Base-by-base conservation (phyloP, 2,888 invertebrate genomes). In the Acholoe squamosa region DNA sequence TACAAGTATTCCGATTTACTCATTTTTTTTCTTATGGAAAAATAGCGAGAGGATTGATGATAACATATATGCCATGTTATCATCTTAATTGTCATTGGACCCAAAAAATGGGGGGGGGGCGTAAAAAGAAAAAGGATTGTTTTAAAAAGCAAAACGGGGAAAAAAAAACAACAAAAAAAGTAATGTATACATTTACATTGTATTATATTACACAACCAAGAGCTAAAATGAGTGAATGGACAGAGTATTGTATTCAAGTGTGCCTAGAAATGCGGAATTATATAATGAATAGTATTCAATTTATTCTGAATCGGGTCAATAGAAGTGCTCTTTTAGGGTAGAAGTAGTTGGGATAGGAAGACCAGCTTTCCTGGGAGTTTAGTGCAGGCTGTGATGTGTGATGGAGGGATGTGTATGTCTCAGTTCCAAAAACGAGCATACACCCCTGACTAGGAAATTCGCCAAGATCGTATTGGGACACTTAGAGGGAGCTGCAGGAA, bases 1-100 rank as follows among this genome's bases (percentile, higher is more conserved):
- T 80, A 43, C 80, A 80, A 80, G 16, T 43, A 80, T 80, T 28
- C 34, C 33, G 80, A 16, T 80, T 34, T 80, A 33, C 80, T 12
- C 34, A 80, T 76, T 76, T 76, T 76, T 76, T 76, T 43, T 43
- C 43, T 43, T 43, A 43, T 43, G n/a, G n/a, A n/a, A n/a, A 54
- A 54, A 54, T 19, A 19, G 19, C 54, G 54, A 14, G 19, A 54
- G 19, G 19, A 54, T 10, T 54, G 54, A 54, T 19, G 10, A 10
- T 19, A 54, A 10, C 54, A 54, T 19, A 54, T 10, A 19, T 54
- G 12, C 10, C 12, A 54, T 10, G 54, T 14, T 19, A 14, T 54
- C 19, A 19, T 54, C 12, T 19, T 54, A 14, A 54, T 10, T 54
- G 54, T 54, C 12, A 10, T 54, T 71, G 25, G n/a, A n/a, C 7